These are phyloP conservation scores for Hiodon alosoides DNA, from an alignment of 2,113 vertebrate genomes.

Conservation along the genomic window DNA sequence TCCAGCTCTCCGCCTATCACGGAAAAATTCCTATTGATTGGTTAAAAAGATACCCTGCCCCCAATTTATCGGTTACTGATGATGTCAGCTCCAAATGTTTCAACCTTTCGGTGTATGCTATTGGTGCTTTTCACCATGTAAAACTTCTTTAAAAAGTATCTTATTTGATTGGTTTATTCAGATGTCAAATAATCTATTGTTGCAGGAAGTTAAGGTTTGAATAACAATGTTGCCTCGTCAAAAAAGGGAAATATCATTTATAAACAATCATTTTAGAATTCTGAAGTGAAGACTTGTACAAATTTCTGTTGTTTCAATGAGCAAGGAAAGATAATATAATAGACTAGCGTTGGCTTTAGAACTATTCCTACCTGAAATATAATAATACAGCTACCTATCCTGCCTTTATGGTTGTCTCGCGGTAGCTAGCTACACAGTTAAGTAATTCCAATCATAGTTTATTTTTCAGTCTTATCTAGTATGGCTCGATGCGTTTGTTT, in stretches of 20 bases:
- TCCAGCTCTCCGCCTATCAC: constrained; percentile 28
- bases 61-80: constrained; percentile 41
- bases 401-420: too few species aligned
- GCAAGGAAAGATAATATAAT: too few species aligned
- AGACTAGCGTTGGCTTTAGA: too few species aligned
- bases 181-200: not conserved
- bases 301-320: too few species aligned
- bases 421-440: too few species aligned
- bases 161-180: constrained; percentile 22
- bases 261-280: not conserved
- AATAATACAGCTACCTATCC: too few species aligned
- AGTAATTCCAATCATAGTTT: too few species aligned
- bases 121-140: constrained; percentile 27
- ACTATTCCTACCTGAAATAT: too few species aligned
- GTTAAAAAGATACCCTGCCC: constrained; percentile 36
- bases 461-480: not conserved
- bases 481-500: constrained; percentile 37
- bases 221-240: not conserved
- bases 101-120: constrained; percentile 13
- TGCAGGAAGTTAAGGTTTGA: constrained; percentile 15
- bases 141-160: constrained; percentile 14
- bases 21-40: constrained; percentile 24
- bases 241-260: not conserved
- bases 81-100: constrained; percentile 46
- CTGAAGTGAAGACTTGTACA: too few species aligned